Conservation (phyloP, 2,797 vertebrate species). For the Artibeus jamaicensis region DNA sequence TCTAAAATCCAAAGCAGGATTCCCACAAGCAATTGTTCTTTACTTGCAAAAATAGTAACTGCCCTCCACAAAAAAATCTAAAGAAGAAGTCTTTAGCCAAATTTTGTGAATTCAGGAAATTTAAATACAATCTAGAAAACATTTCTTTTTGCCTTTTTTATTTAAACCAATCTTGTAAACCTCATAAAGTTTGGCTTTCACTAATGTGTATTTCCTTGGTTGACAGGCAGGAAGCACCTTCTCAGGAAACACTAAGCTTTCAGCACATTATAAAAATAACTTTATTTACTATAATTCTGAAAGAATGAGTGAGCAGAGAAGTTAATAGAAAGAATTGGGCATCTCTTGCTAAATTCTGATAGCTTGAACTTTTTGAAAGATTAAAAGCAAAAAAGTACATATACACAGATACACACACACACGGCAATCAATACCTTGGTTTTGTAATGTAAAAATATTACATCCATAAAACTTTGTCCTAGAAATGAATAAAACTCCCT, state of each 20-base stretch:
- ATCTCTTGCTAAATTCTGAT: constrained; percentile 23
- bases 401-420: no score
- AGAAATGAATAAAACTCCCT: constrained; percentile 53
- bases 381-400: neutral
- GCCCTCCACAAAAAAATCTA: neutral
- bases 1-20: neutral
- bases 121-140: constrained; percentile 52
- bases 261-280: constrained; percentile 3
- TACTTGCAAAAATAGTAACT: neutral
- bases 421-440: neutral
- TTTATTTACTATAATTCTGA: constrained; percentile 47
- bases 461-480: constrained; percentile 30
- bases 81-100: neutral
- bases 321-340: neutral
- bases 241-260: constrained; percentile 22
- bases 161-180: constrained; percentile 38
- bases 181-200: constrained; percentile 38
- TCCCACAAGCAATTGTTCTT: neutral
- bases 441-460: constrained; percentile 27
- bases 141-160: constrained; percentile 4
- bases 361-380: constrained; percentile 39
- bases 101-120: neutral
- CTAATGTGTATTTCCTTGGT: constrained; percentile 38
- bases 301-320: neutral
- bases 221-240: neutral